These are phyloP conservation scores for Hydra vulgaris DNA, from an alignment of 30 jellyfish, hydroid and myxozoan species.

Conservation along the genomic window DNA sequence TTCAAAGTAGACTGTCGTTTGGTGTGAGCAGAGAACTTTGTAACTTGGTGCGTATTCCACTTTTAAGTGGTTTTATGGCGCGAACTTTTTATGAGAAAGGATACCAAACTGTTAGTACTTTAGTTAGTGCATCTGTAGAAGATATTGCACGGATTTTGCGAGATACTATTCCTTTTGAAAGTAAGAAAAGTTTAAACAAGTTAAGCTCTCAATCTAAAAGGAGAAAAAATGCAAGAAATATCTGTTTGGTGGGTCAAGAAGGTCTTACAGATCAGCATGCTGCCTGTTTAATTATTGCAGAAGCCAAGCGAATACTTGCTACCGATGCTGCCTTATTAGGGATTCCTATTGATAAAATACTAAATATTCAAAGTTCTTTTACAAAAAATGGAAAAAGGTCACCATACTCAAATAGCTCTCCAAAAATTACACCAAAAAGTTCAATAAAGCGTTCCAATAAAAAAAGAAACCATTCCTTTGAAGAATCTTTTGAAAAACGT, in stretches of 20 bases:
- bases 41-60: slow-evolving; percentile 71
- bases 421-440: not conserved
- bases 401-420: not conserved
- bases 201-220: slow-evolving; percentile 16
- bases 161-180: slow-evolving; percentile 80
- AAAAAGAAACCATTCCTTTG: not conserved
- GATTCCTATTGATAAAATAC: slow-evolving; percentile 15
- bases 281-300: slow-evolving; percentile 50
- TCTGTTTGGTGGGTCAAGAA: slow-evolving; percentile 74
- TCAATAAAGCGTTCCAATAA: not conserved
- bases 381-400: not conserved
- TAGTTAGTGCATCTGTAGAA: slow-evolving; percentile 51
- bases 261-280: slow-evolving; percentile 88
- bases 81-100: slow-evolving; percentile 75
- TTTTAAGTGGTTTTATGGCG: slow-evolving; percentile 72
- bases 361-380: not conserved
- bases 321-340: slow-evolving; percentile 60
- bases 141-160: slow-evolving; percentile 53
- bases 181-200: slow-evolving; percentile 30
- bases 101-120: slow-evolving; percentile 70
- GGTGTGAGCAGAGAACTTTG: slow-evolving; percentile 93
- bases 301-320: slow-evolving; percentile 72
- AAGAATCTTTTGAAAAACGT: not conserved
- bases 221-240: slow-evolving; percentile 28
- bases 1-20: slow-evolving; percentile 90